These are phyloP conservation scores for Thymelicus sylvestris DNA, from an alignment of 2,888 invertebrate species.

Conservation along the genomic window DNA sequence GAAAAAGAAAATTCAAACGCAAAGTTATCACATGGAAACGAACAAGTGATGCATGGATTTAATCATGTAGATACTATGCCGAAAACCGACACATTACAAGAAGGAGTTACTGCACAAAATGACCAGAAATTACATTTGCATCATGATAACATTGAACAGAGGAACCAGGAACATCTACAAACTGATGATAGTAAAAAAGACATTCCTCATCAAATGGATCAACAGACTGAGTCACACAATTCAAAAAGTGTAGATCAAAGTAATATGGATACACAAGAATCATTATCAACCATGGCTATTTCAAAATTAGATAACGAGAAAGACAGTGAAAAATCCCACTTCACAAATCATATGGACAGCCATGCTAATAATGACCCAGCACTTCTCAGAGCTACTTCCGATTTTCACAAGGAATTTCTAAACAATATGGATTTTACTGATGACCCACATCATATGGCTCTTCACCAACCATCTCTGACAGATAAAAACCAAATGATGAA, in stretches of 20 bases:
- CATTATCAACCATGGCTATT: neutral
- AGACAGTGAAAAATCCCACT: conserved; percentile 4
- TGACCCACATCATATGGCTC: conserved; percentile 17
- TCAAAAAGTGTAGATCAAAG: neutral
- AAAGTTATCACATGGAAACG: conserved; percentile 5
- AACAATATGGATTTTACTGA: conserved; percentile 34
- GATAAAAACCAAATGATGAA: conserved; percentile 19
- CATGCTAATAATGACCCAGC: neutral
- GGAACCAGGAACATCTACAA: neutral
- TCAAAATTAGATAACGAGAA: conserved; percentile 5
- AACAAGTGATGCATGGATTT: neutral
- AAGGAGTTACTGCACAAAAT: neutral
- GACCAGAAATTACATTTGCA: neutral
- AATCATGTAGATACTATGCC: neutral
- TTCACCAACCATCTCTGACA: conserved; percentile 13
- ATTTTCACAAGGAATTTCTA: conserved; percentile 30
- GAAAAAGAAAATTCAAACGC: neutral
- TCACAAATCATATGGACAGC: conserved; percentile 14
- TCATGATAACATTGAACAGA: conserved; percentile 6
- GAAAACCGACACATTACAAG: neutral
- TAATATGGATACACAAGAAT: conserved; percentile 14
- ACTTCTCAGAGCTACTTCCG: conserved; percentile 18
- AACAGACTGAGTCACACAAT: neutral
- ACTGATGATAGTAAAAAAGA: neutral
- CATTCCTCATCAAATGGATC: neutral